Evolutionary conservation across 2,888 invertebrate genomes (phyloP).

Genomic region (Pharmacophagus antenor): DNA sequence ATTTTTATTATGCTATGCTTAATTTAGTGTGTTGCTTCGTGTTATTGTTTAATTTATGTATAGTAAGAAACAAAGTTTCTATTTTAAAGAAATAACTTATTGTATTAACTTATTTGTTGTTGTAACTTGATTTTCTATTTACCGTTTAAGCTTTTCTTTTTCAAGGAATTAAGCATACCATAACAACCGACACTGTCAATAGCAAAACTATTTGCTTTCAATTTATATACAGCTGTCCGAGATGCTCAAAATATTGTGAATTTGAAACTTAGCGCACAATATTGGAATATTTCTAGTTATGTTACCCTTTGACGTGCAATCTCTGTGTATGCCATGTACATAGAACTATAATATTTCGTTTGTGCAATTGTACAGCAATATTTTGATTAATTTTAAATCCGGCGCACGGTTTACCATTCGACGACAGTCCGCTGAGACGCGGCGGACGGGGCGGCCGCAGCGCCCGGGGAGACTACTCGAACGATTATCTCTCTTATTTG

Average conservation of each 20-base stretch:
- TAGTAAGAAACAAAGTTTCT: constrained; percentile 76
- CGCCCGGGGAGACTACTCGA: constrained; percentile 8
- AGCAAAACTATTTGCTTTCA: constrained; percentile 77
- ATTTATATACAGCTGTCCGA: constrained; percentile 73
- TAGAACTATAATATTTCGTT: constrained; percentile 63
- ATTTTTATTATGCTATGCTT: constrained; percentile 73
- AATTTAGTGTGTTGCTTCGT: constrained; percentile 79
- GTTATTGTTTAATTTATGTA: constrained; percentile 75
- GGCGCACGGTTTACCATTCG: constrained; percentile 8
- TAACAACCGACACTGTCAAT: constrained; percentile 69
- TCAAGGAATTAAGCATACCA: constrained; percentile 50
- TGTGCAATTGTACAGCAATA: constrained; percentile 69
- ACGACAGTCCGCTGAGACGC: constrained; percentile 5
- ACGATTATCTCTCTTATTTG: constrained; percentile 27
- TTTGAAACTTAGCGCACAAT: constrained; percentile 79
- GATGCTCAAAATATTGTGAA: constrained; percentile 78
- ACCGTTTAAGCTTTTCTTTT: constrained; percentile 51
- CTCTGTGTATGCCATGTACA: constrained; percentile 72
- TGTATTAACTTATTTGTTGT: constrained; percentile 78
- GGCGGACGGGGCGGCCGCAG: constrained; percentile 4
- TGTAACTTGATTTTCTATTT: constrained; percentile 67
- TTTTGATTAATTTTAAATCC: constrained; percentile 34
- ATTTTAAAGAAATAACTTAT: constrained; percentile 72
- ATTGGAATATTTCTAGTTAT: constrained; percentile 71
- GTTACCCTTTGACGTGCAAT: constrained; percentile 72